Base-by-base conservation (phyloP, 64 coral and sea anemone species). In the Montipora efflorescens region DNA sequence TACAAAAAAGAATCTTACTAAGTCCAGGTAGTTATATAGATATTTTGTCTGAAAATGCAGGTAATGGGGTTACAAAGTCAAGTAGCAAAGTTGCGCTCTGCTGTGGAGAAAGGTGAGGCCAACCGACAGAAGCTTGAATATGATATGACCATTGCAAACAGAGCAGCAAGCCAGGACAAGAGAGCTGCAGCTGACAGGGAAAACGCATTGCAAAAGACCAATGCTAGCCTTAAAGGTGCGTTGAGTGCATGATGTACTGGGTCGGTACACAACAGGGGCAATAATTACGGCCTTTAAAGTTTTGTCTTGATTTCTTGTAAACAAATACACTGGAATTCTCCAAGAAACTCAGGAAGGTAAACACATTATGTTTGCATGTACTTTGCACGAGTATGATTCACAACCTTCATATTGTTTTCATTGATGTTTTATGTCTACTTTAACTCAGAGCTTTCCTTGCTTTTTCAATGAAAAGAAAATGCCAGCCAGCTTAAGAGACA, bases 71-170 rank as follows among this genome's bases (percentile, higher is more conserved):
- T 99, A 11, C 94, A 99, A 12, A 92, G 97, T 64, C 85, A 96
- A 79, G 70, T 99, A 45, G 97, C 94, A 5, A 94, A 96, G 48
- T 18, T 99, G 15, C 85, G 95, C 48, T 95, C 97, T 10, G 53
- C 85, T 81, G 79, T 96, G 58, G 97, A 99, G 72, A 96, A 95
- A 83, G 97, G 97, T 3, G 97, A 99, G 73, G 92, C 93, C 7
- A 94, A 85, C 45, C 94, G 93, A 74, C 97, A 99, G 44, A 99
- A 99, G 89, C 79, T 99, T 8, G 97, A 99, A 82, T 99, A 99
- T 82, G 97, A 99, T 53, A 22, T 99, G 43, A 90, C 97, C 14
- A 80, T 99, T 74, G 92, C 95, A 16, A 81, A 94, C 77, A 96
- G 94, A 81, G 92, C 94, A 57, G 89, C 97, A 13, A 96, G 88